Evolutionary conservation across 2,113 vertebrate species (phyloP).

Genomic region (Podarcis raffonei): DNA sequence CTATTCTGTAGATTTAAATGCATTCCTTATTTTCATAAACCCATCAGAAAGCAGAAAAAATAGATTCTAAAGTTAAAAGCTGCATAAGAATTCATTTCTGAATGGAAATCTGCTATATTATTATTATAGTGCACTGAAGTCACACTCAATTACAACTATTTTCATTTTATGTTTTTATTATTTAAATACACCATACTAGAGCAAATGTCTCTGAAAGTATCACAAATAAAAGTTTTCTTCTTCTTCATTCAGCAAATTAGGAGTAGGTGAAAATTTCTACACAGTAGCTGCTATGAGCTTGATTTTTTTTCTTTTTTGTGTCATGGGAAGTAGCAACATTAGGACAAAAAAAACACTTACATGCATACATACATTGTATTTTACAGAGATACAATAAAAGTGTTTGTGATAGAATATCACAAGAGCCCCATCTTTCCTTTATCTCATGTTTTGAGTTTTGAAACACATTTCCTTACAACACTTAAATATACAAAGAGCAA

Average conservation of each 20-base stretch:
- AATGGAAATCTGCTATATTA: conserved; percentile 40
- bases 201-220: conserved; percentile 99
- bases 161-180: conserved; percentile 98
- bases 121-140: conserved; percentile 43
- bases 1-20: conserved; percentile 19
- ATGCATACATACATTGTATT: conserved; percentile 99
- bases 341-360: conserved; percentile 94
- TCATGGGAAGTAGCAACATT: conserved; percentile 89
- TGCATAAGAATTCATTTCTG: not conserved
- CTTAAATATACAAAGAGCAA: conserved; percentile 99
- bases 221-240: conserved; percentile 97
- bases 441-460: conserved; percentile 83
- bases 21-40: conserved; percentile 43
- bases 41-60: conserved; percentile 48
- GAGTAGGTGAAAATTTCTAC: conserved; percentile 94
- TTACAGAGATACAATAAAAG: conserved; percentile 99
- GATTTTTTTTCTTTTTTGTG: conserved; percentile 75
- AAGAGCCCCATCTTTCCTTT: conserved; percentile 90
- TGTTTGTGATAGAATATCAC: conserved; percentile 94
- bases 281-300: conserved; percentile 90
- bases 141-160: conserved; percentile 73
- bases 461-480: conserved; percentile 97
- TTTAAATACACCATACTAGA: conserved; percentile 99
- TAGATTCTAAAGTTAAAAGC: conserved; percentile 37
- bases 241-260: conserved; percentile 98